Percentiles rank a stretch among this genome's conserved stretches.
Conservation (phyloP, 2,888 invertebrate genomes). For the Chydorus sphaericus region DNA sequence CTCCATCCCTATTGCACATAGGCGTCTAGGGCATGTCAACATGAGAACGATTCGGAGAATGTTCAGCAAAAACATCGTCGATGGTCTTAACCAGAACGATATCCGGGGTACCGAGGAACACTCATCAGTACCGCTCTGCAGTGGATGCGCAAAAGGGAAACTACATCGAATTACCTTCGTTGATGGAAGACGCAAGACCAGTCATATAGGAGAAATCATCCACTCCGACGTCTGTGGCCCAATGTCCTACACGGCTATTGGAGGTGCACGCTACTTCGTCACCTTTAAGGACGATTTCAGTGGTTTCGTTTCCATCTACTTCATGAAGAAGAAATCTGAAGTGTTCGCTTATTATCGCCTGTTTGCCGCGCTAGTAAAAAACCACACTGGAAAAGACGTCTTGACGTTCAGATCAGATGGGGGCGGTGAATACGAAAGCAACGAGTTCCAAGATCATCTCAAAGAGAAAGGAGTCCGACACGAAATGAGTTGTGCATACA, state of each 20-base stretch:
- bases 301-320: not conserved
- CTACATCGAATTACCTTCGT: not conserved
- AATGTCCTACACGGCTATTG: not conserved
- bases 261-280: not conserved
- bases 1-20: not conserved
- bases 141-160: not conserved
- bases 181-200: not conserved
- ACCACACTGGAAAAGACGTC: not conserved
- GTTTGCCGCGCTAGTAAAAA: not conserved
- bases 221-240: constrained; percentile 2
- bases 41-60: not conserved
- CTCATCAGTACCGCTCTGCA: not conserved
- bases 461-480: not conserved
- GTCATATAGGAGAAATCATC: not conserved
- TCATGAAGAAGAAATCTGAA: not conserved
- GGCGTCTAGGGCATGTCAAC: not conserved
- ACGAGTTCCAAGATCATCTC: not conserved
- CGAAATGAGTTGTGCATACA: not conserved
- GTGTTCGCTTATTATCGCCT: not conserved
- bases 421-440: not conserved
- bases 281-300: not conserved
- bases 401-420: not conserved
- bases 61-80: not conserved
- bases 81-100: not conserved
- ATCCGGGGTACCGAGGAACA: not conserved